Conservation (phyloP, 2,888 invertebrate genomes). For the Dryobota labecula region DNA sequence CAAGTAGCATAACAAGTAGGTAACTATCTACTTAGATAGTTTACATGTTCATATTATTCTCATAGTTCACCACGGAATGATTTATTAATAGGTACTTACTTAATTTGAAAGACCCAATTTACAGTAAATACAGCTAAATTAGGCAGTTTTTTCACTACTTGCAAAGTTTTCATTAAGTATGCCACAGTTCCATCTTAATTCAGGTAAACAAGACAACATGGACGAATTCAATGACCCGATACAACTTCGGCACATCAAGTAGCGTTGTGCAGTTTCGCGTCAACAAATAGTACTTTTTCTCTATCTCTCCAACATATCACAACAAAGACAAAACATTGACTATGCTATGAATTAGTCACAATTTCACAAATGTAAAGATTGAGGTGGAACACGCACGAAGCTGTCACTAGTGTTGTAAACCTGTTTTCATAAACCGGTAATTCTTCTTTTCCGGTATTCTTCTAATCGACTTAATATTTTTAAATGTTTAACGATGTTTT, state of each 20-base stretch:
- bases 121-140: neutral
- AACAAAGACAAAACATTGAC: constrained; percentile 17
- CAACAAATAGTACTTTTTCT: constrained; percentile 31
- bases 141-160: neutral
- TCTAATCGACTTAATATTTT: neutral
- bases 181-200: constrained; percentile 75
- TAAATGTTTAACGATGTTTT: neutral
- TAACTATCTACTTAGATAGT: no score
- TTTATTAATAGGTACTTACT: neutral
- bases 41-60: neutral
- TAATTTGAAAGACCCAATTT: neutral
- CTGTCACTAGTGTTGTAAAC: constrained; percentile 42
- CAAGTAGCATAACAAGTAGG: neutral
- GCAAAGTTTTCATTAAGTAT: constrained; percentile 57
- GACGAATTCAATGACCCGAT: constrained; percentile 57
- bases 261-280: constrained; percentile 21
- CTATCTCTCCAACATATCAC: neutral
- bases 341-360: neutral
- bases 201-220: constrained; percentile 66
- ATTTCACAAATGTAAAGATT: neutral
- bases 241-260: constrained; percentile 66
- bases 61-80: neutral
- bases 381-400: constrained; percentile 3
- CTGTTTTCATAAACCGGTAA: constrained; percentile 18
- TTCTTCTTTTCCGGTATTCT: neutral